Percentiles rank a stretch among this genome's conserved stretches.
These are phyloP conservation scores for Sinelater perroti DNA, from an alignment of 2,888 invertebrate species.

Conservation along the genomic window DNA sequence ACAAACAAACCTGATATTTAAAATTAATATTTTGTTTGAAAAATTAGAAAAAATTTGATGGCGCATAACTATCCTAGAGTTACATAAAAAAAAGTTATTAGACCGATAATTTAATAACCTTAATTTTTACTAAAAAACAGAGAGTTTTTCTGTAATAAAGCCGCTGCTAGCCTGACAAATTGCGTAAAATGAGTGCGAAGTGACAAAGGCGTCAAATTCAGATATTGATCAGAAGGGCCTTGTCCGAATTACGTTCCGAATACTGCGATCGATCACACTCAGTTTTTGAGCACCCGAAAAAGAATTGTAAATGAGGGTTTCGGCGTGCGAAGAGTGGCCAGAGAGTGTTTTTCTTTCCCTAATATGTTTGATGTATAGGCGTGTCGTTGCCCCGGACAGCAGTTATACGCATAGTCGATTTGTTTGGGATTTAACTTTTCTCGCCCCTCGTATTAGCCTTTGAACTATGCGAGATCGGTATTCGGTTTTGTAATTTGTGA, in stretches of 20 bases:
- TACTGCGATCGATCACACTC: slow-evolving; percentile 24
- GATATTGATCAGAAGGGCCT: slow-evolving; percentile 25
- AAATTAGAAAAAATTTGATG: no score
- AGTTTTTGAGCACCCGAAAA: slow-evolving; percentile 8
- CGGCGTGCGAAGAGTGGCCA: not conserved
- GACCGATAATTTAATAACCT: no score
- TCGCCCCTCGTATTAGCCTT: no score
- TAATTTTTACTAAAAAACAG: no score
- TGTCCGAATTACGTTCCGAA: slow-evolving; percentile 24
- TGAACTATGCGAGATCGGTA: no score
- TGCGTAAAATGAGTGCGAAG: slow-evolving; percentile 25
- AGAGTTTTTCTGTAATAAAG: no score
- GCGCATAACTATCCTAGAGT: no score
- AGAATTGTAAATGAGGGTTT: slow-evolving; percentile 14
- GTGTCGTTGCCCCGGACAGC: not conserved
- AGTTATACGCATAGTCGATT: not conserved
- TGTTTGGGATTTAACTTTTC: no score
- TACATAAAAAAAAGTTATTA: no score
- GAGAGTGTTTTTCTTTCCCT: not conserved
- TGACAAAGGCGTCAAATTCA: slow-evolving; percentile 27
- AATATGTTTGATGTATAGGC: slow-evolving; percentile 5
- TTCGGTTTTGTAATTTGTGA: no score
- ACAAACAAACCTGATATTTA: no score
- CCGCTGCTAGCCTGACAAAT: slow-evolving; percentile 21
- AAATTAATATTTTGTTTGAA: no score